These are phyloP conservation scores for Unio delphinus DNA, from an alignment of 2,888 invertebrate genomes.

Conservation along the genomic window DNA sequence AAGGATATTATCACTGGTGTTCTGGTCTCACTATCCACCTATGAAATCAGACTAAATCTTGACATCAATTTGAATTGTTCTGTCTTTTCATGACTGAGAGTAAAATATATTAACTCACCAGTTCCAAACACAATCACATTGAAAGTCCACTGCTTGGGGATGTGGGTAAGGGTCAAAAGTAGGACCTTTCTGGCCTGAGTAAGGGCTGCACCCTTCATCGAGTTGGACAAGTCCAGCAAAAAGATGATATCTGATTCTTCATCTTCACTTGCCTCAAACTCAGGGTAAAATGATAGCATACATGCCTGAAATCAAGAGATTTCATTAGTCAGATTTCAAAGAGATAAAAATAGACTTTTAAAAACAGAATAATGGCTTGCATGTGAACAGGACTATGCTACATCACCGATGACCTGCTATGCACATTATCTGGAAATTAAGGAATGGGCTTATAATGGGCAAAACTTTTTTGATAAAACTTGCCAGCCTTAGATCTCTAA, in stretches of 20 bases:
- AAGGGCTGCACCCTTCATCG: constrained; percentile 67
- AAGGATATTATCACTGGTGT: no score
- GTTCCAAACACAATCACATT: constrained; percentile 72
- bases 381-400: no score
- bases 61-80: no score
- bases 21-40: neutral
- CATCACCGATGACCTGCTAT: no score
- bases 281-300: constrained; percentile 73
- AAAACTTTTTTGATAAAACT: no score
- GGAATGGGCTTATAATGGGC: no score
- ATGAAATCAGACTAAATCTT: neutral
- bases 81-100: no score
- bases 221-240: constrained; percentile 72
- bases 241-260: constrained; percentile 63
- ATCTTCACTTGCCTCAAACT: constrained; percentile 67
- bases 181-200: constrained; percentile 66
- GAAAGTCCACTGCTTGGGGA: constrained; percentile 68
- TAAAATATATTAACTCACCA: constrained; percentile 35
- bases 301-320: constrained; percentile 61
- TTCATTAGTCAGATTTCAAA: neutral
- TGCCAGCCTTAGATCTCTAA: no score
- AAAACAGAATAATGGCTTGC: no score
- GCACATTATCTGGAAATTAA: no score
- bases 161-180: constrained; percentile 62
- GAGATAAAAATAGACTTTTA: neutral